phyloP scores from a whole-genome alignment of 2,113 vertebrate genomes.

The Scartelaos histophorus region DNA sequence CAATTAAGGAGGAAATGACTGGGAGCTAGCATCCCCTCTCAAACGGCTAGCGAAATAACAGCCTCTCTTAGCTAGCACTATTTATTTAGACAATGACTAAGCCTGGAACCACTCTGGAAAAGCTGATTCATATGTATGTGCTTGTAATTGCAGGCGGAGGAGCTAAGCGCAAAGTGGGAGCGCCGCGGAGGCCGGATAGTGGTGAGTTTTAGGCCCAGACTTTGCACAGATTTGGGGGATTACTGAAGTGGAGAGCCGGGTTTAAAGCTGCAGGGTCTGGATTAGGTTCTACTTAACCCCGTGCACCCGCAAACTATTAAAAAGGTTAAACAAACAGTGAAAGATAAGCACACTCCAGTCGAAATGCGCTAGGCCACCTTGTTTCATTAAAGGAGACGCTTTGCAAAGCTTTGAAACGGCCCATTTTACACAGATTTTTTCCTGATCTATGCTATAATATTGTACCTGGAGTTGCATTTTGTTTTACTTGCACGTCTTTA shows the following conservation, averaged over 20 bases:
- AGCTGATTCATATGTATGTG: conserved; percentile 20
- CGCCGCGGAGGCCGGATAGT: conserved; percentile 2
- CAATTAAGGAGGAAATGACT: conserved; percentile 71
- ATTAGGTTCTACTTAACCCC: neutral
- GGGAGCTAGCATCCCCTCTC: conserved; percentile 39
- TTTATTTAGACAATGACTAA: conserved; percentile 43
- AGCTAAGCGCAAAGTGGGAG: neutral
- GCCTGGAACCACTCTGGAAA: conserved; percentile 41
- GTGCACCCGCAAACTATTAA: neutral
- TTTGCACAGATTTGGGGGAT: neutral
- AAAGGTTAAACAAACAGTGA: neutral
- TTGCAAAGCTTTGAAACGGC: too few species aligned
- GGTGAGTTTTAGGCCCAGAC: neutral
- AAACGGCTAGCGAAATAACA: conserved; percentile 62
- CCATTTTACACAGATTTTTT: too few species aligned
- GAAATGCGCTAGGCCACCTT: neutral
- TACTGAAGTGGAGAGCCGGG: neutral
- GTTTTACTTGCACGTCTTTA: too few species aligned
- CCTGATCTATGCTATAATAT: too few species aligned
- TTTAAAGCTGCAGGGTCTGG: conserved; percentile 1
- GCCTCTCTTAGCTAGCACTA: conserved; percentile 48
- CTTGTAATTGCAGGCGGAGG: conserved; percentile 13
- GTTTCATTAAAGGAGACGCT: too few species aligned
- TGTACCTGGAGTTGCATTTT: too few species aligned
- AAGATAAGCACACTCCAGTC: neutral